These are phyloP conservation scores for Macrocentrus cingulum DNA, from an alignment of 1,140 invertebrate species.

Conservation along the genomic window DNA sequence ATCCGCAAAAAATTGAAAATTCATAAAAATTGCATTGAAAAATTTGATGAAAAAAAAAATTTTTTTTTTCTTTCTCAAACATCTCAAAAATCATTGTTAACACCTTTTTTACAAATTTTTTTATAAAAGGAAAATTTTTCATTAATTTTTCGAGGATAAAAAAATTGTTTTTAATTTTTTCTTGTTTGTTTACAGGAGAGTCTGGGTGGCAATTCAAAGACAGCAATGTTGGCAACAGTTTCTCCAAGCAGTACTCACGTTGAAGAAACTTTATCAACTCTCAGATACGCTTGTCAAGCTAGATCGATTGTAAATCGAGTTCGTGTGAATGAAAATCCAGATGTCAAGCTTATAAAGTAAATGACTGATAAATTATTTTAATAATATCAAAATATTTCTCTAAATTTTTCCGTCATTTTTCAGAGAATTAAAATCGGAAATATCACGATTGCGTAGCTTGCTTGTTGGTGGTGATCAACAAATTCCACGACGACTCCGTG, in stretches of 20 bases:
- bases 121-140: too few relatives aligned
- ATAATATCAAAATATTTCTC: background rate
- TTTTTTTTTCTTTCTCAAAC: too few relatives aligned
- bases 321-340: constrained; percentile 77
- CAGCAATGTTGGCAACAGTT: constrained; percentile 71
- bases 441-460: constrained; percentile 65
- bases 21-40: too few relatives aligned
- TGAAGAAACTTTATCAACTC: constrained; percentile 81
- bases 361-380: background rate
- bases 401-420: constrained; percentile 17
- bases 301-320: constrained; percentile 84
- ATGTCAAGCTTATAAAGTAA: constrained; percentile 64
- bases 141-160: too few relatives aligned
- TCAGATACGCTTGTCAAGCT: constrained; percentile 85
- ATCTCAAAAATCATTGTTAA: too few relatives aligned
- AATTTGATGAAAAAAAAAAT: too few relatives aligned
- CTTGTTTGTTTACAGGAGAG: constrained; percentile 60
- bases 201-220: constrained; percentile 68
- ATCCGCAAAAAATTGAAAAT: too few relatives aligned
- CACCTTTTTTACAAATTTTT: too few relatives aligned
- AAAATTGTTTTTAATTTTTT: background rate
- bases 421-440: constrained; percentile 68
- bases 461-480: constrained; percentile 61
- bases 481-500: constrained; percentile 42
- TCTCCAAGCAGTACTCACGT: constrained; percentile 77